Base-by-base conservation (phyloP, 2,113 vertebrate genomes). In the Todiramphus chloris region DNA sequence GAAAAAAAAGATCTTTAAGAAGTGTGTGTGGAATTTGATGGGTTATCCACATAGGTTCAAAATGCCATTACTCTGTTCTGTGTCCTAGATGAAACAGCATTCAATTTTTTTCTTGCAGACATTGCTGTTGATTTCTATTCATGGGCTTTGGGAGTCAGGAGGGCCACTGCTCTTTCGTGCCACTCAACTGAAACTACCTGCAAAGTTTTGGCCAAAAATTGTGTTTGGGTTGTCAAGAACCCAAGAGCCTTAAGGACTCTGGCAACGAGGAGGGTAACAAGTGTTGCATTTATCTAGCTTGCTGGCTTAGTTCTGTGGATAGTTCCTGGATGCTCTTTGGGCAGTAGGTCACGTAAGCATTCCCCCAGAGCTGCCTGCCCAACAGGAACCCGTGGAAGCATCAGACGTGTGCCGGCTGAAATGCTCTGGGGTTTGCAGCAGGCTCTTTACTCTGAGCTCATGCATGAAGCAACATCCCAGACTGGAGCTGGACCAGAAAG, bases 401-500 rank as follows among this genome's bases (percentile, higher is more conserved):
- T 48, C 66, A 68, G 60, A n/a, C 35, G 4, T 13, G 37, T 46
- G 48, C 58, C 87, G 91, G 81, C 62, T 85, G 68, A 84, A 94
- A 37, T 9, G 18, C 33, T 28, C 20, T 48, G 9, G 5, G 4
- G 18, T 46, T 92, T 93, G 69, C 28, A 68, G 24, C 74, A 90
- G 56, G 43, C 87, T 58, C 51, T 94, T 90, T 95, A 81, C 82
- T 88, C 90, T 94, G 80, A 94, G 69, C 53, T 90, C 39, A 24
- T 25, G 7, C 21, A 7, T 20, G 48, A 92, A 93, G 76, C 90
- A 96, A 92, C 60, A 66, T 90, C 80, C 63, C 27, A 11, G 92
- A 82, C 80, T 95, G 94, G 94, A 95, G 81, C 83, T 90, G 80
- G 51, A 93, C 68, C 77, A 95, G 94, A 92, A 94, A 90, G 69